Evolutionary conservation across 2,113 vertebrate genomes (phyloP).

Genomic region (Antennarius striatus): DNA sequence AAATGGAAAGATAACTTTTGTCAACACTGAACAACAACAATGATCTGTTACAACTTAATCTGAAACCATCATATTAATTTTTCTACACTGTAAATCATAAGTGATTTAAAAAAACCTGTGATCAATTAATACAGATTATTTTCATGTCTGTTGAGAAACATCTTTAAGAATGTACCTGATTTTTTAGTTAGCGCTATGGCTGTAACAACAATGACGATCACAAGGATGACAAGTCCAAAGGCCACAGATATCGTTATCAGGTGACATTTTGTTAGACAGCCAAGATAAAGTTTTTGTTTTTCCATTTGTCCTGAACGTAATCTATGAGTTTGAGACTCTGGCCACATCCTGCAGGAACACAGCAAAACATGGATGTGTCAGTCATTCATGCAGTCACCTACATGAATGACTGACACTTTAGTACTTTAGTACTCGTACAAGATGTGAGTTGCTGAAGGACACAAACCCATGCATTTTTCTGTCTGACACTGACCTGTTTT

Average conservation of each 20-base stretch:
- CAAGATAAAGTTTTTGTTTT: constrained; percentile 4
- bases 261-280: constrained; percentile 19
- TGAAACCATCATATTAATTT: no score
- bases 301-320: neutral
- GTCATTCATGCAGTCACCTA: neutral
- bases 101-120: no score
- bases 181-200: constrained; percentile 16
- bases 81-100: no score
- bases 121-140: no score
- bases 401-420: no score
- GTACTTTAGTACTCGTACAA: no score
- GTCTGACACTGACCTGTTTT: constrained; percentile 12
- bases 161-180: constrained; percentile 24
- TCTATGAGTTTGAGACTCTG: neutral
- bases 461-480: neutral
- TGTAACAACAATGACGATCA: constrained; percentile 1
- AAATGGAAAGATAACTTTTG: no score
- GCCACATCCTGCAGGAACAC: neutral
- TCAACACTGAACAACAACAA: no score
- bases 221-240: constrained; percentile 14
- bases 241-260: constrained; percentile 17
- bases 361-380: neutral
- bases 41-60: no score
- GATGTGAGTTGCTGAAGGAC: neutral
- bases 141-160: neutral